phyloP scores from a whole-genome alignment of 2,888 invertebrate species.

The Subacronicta megacephala region DNA sequence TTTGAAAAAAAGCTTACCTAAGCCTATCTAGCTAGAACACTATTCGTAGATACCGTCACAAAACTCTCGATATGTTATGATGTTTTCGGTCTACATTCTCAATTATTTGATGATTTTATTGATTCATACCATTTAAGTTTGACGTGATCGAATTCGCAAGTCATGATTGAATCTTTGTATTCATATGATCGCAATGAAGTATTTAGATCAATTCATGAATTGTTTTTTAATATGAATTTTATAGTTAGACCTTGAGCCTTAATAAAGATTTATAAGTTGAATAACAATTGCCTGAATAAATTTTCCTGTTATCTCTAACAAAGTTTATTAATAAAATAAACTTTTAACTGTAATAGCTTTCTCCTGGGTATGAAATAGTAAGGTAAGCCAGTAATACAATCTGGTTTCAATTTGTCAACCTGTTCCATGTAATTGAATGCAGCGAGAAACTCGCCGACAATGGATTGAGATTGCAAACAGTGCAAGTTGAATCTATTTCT shows the following conservation, averaged over 20 bases:
- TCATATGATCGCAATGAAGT: conserved; percentile 26
- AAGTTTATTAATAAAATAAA: conserved; percentile 14
- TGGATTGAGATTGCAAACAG: conserved; percentile 53
- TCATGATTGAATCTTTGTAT: conserved; percentile 43
- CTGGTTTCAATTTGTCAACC: conserved; percentile 58
- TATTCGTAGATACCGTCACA: not conserved
- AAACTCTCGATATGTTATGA: conserved; percentile 6
- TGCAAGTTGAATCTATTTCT: conserved; percentile 40
- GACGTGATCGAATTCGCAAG: conserved; percentile 49
- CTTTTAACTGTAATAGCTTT: conserved; percentile 43
- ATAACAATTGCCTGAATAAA: too few relatives aligned
- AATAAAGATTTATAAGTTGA: too few relatives aligned
- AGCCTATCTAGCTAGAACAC: too few relatives aligned
- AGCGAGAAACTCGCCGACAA: conserved; percentile 55
- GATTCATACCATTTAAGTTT: conserved; percentile 47
- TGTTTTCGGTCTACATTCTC: conserved; percentile 34
- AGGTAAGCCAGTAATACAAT: conserved; percentile 38
- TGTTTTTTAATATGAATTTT: not conserved
- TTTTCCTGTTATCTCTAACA: conserved; percentile 3
- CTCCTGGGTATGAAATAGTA: conserved; percentile 27
- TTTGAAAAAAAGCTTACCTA: too few relatives aligned
- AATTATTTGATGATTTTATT: conserved; percentile 47
- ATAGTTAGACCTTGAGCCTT: not conserved
- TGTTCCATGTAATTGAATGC: conserved; percentile 54
- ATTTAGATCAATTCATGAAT: conserved; percentile 22